Conservation (phyloP, 1,140 invertebrate species). For the Bombus ignitus region DNA sequence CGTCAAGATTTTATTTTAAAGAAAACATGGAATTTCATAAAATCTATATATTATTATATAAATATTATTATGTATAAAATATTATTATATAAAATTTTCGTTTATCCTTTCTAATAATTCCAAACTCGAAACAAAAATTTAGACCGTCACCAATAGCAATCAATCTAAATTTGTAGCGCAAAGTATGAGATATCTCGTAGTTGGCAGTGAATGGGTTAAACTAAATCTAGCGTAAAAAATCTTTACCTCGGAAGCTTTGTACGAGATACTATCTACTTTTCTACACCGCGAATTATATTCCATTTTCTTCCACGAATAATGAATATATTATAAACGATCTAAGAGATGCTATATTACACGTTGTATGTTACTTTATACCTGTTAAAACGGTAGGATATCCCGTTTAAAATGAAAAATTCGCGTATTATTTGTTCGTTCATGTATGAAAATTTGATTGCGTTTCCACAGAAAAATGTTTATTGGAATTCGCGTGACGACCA, state of each 20-base stretch:
- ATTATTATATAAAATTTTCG: too few relatives aligned
- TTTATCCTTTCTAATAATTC: too few relatives aligned
- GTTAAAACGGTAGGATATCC: background rate
- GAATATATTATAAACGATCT: background rate
- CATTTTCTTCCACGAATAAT: background rate
- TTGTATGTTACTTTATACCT: conserved; percentile 14
- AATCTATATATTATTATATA: too few relatives aligned
- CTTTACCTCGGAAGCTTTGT: background rate
- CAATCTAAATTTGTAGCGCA: too few relatives aligned
- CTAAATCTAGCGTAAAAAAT: background rate
- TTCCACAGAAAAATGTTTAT: background rate
- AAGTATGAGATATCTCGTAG: too few relatives aligned
- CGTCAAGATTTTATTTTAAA: too few relatives aligned
- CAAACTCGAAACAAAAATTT: too few relatives aligned
- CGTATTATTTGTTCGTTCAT: background rate
- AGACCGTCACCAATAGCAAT: too few relatives aligned
- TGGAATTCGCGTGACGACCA: conserved; percentile 5
- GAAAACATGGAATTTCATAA: too few relatives aligned
- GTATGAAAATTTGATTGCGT: background rate
- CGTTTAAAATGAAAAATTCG: background rate
- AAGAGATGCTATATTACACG: background rate
- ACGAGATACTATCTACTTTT: background rate
- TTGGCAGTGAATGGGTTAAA: background rate
- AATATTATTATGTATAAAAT: too few relatives aligned
- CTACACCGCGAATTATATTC: background rate